Conservation (phyloP, 2,888 invertebrate genomes). For the Erebia aethiops region DNA sequence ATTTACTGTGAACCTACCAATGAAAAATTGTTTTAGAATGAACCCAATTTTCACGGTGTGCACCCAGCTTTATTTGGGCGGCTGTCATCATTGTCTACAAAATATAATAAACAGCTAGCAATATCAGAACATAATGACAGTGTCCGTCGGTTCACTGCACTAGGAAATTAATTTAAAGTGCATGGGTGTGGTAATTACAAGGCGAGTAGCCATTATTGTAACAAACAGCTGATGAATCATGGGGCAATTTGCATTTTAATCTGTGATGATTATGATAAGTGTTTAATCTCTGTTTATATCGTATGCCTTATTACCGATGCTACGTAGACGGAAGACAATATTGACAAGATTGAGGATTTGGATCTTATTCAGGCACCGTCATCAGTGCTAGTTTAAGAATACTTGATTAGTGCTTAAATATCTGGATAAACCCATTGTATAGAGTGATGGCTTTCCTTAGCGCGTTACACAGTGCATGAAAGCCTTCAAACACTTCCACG, state of each 20-base stretch:
- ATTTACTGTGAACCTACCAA: no score
- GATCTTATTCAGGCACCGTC: no score
- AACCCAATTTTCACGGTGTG: slow-evolving; percentile 14
- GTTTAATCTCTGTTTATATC: not conserved
- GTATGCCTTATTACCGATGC: not conserved
- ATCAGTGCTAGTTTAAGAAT: no score
- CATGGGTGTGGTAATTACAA: slow-evolving; percentile 70
- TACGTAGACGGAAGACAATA: no score
- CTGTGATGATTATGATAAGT: slow-evolving; percentile 4
- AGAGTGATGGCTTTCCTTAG: no score
- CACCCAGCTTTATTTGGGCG: slow-evolving; percentile 28
- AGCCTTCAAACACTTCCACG: no score
- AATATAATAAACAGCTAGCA: slow-evolving; percentile 56
- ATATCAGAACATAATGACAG: slow-evolving; percentile 65
- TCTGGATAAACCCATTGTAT: no score
- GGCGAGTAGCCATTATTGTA: slow-evolving; percentile 68
- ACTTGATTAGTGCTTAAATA: no score
- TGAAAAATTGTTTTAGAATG: not conserved
- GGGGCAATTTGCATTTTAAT: slow-evolving; percentile 62
- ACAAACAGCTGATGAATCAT: slow-evolving; percentile 66
- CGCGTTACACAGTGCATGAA: no score
- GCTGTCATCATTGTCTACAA: slow-evolving; percentile 42
- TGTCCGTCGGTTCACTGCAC: slow-evolving; percentile 62
- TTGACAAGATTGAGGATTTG: no score
- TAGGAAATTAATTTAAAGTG: slow-evolving; percentile 77